Evolutionary conservation across 2,113 vertebrate genomes (phyloP).

Genomic region (Turnix velox): DNA sequence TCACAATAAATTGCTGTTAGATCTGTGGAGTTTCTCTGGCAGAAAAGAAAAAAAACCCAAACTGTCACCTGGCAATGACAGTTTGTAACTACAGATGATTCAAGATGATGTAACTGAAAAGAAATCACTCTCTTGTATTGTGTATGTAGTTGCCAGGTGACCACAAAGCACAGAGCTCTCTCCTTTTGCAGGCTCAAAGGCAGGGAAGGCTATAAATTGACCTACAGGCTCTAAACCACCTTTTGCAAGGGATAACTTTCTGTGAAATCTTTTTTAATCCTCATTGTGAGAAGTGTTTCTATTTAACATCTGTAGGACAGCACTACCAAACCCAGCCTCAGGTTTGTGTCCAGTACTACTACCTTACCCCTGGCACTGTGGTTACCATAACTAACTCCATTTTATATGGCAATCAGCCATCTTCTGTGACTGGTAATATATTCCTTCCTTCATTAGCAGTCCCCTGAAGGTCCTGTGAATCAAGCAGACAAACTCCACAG

Average conservation of each 20-base stretch:
- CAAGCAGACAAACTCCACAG: background rate
- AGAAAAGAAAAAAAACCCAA: too few species aligned
- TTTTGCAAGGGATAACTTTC: background rate
- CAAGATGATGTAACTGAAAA: background rate
- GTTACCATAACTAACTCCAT: background rate
- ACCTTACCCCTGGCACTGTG: accelerated
- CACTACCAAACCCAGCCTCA: background rate
- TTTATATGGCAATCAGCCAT: background rate
- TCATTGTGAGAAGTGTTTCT: background rate
- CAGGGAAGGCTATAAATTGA: background rate
- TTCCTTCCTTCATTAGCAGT: background rate
- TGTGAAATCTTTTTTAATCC: background rate
- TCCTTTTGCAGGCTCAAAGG: background rate
- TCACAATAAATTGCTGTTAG: background rate
- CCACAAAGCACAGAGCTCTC: background rate
- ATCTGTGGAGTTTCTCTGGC: background rate
- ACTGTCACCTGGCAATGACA: background rate
- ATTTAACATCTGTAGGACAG: background rate
- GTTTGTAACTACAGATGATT: background rate
- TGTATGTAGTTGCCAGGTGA: background rate
- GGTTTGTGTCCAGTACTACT: background rate
- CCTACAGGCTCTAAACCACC: background rate
- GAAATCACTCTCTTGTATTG: background rate
- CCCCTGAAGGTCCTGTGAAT: background rate
- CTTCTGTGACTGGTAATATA: background rate